Conservation (phyloP, 2,888 invertebrate species). For the Rapana venosa region DNA sequence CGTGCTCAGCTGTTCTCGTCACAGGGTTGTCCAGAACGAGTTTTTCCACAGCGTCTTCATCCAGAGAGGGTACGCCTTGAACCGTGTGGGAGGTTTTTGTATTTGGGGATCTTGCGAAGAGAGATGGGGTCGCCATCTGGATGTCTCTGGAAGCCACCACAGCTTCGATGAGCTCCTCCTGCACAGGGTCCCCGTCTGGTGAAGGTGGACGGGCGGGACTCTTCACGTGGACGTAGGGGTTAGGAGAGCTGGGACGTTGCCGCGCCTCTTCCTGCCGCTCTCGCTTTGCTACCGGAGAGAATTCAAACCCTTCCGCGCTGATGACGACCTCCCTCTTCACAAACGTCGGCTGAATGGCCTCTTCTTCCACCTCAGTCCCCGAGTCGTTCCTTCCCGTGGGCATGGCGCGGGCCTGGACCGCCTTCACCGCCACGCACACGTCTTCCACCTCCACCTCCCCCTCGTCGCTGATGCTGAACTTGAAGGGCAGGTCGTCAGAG, state of each 20-base stretch:
- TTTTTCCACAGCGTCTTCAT: neutral
- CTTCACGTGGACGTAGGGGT: neutral
- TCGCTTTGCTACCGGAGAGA: conserved; percentile 32
- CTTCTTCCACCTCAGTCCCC: conserved; percentile 51
- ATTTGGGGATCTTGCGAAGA: neutral
- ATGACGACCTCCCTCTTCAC: conserved; percentile 48
- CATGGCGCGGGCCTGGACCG: neutral
- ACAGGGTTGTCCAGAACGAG: neutral
- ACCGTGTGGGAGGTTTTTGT: neutral
- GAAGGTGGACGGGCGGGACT: conserved; percentile 48
- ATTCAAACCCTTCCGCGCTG: conserved; percentile 52
- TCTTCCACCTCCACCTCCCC: conserved; percentile 12
- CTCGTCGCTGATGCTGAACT: neutral
- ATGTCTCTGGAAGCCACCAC: conserved; percentile 51
- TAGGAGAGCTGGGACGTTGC: conserved; percentile 30
- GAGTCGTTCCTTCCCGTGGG: neutral
- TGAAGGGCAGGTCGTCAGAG: neutral
- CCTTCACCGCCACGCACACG: neutral
- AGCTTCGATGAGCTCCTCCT: conserved; percentile 63
- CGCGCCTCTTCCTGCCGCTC: neutral
- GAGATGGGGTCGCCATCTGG: conserved; percentile 30
- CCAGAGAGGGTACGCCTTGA: neutral
- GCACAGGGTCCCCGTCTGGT: conserved; percentile 53
- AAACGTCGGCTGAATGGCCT: conserved; percentile 50
- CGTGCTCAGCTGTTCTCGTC: neutral